Conservation (phyloP, 2,888 invertebrate genomes). For the Rhamnusium bicolor region DNA sequence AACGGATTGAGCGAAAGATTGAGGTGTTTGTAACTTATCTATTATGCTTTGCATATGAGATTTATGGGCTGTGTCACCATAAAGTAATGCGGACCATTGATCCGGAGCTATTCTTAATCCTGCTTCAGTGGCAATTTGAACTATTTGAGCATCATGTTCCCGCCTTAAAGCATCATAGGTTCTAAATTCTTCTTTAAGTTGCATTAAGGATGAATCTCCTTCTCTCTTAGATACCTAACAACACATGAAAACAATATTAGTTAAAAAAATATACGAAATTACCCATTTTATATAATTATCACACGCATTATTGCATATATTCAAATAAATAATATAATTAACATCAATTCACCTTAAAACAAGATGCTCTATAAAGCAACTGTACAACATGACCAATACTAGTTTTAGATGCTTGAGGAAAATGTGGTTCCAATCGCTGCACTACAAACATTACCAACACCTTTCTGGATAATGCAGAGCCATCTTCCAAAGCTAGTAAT, state of each 20-base stretch:
- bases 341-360: slow-evolving; percentile 87
- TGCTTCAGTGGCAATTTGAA: slow-evolving; percentile 98
- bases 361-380: slow-evolving; percentile 96
- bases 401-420: slow-evolving; percentile 97
- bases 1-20: slow-evolving; percentile 92
- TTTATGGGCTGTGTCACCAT: slow-evolving; percentile 96
- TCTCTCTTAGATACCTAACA: slow-evolving; percentile 93
- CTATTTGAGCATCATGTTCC: slow-evolving; percentile 98
- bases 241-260: neutral
- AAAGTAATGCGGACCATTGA: slow-evolving; percentile 97
- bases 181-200: slow-evolving; percentile 96
- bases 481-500: slow-evolving; percentile 94
- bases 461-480: slow-evolving; percentile 93
- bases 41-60: slow-evolving; percentile 97
- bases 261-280: too few relatives aligned
- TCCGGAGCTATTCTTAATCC: slow-evolving; percentile 97
- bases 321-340: neutral
- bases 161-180: slow-evolving; percentile 93
- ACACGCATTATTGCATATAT: neutral
- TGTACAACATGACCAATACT: slow-evolving; percentile 99
- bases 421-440: slow-evolving; percentile 94
- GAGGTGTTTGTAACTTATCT: slow-evolving; percentile 94
- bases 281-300: too few relatives aligned
- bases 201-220: slow-evolving; percentile 98
- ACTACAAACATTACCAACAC: slow-evolving; percentile 99